Evolutionary conservation across 2,113 vertebrate species (phyloP), one percentile per base, ranked within the genome.

Genomic region (Chroicocephalus ridibundus): DNA sequence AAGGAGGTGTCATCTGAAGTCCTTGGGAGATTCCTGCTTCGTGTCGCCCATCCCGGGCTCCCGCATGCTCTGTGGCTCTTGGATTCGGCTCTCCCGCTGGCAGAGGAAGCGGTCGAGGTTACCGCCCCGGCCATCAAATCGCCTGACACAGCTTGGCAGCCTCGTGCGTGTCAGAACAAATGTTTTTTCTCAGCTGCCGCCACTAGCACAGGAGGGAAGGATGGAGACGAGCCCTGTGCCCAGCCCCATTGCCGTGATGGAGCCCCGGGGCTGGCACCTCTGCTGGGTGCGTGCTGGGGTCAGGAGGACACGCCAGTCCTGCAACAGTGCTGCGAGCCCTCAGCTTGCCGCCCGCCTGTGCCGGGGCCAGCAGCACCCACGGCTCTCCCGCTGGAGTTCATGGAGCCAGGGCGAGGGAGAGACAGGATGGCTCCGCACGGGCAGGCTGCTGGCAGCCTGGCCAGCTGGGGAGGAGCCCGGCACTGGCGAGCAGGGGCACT

Each of bases 31-130:
- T 64, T 83, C 89, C 74, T 44, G 54, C 69, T 66, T 76, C 22
- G 14, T 31, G 61, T 64, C 14, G 7, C 69, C 46, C 5, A 4
- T 25, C 70, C 44, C 1, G 2, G 47, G 65, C 86, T 80, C 82
- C 68, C 4, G 10, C 40, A 2, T 29, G 51, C 84, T 81, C 84
- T 22, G 52, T 31, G 36, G 75, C 64, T 81, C 78, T 61, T 65
- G 95, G 91, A 90, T 85, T 84, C 15, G 3, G 61, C 83, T 84
- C 66, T 89, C 78, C 66, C 1, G 21, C 83, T 83, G 94, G 62
- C 84, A 77, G 94, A 93, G 71, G 79, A 96, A 95, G 38, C 15
- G 6, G 42, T 21, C 24, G 80, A 92, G 75, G 92, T 87, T 90
- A 47, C 92, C 46, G 9, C 42, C 83, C 82, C 11, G 14, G 69